phyloP scores from a whole-genome alignment of 2,797 vertebrate species.

The Intellagama lesueurii region DNA sequence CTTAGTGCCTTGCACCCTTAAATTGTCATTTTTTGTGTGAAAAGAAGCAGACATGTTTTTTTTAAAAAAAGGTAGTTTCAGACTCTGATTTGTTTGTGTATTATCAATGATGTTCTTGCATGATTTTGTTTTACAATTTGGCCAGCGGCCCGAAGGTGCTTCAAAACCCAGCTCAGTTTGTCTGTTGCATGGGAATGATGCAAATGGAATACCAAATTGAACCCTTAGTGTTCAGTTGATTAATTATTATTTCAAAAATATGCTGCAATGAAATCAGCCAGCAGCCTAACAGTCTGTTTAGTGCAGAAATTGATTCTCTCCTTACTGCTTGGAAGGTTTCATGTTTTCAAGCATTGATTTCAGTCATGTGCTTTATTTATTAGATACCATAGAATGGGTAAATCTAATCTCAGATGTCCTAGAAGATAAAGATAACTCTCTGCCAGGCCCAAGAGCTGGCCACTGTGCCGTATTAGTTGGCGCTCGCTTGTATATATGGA shows the following conservation, averaged over 20 bases:
- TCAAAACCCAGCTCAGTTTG: neutral
- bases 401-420: slow-evolving; percentile 82
- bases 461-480: slow-evolving; percentile 90
- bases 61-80: neutral
- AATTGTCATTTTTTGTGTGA: slow-evolving; percentile 17
- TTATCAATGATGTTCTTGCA: neutral
- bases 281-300: neutral
- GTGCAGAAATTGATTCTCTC: neutral
- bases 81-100: neutral
- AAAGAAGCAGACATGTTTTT: neutral
- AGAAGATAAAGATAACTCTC: slow-evolving; percentile 83
- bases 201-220: neutral
- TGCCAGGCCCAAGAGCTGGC: slow-evolving; percentile 91
- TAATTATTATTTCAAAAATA: neutral
- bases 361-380: slow-evolving; percentile 56
- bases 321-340: slow-evolving; percentile 37
- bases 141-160: neutral
- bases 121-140: neutral
- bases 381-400: slow-evolving; percentile 92
- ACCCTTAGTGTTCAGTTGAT: neutral
- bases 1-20: neutral
- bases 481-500: slow-evolving; percentile 95
- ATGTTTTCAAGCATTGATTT: slow-evolving; percentile 48
- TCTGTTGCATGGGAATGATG: neutral
- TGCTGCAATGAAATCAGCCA: neutral